phyloP scores from a whole-genome alignment of 2,113 vertebrate species.

The Silurus glanis region DNA sequence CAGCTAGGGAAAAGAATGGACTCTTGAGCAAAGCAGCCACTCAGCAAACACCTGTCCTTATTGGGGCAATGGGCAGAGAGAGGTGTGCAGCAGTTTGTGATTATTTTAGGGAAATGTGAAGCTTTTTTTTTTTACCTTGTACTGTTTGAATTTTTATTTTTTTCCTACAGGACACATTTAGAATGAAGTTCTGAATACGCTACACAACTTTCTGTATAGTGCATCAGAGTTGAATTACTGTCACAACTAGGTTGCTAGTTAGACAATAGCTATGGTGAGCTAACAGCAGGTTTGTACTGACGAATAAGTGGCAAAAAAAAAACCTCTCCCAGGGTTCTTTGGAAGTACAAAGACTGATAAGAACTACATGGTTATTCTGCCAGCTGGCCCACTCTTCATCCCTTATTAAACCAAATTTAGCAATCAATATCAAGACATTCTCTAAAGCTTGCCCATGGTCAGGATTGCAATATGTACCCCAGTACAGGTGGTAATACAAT shows the following conservation, averaged over 20 bases:
- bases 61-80: conserved; percentile 50
- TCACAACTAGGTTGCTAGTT: neutral
- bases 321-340: neutral
- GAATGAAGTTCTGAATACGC: neutral
- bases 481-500: neutral
- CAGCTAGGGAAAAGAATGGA: conserved; percentile 34
- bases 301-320: too few relatives aligned
- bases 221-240: neutral
- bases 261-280: neutral
- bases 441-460: neutral
- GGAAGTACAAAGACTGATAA: neutral
- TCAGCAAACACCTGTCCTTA: conserved; percentile 50
- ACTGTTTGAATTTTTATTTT: neutral
- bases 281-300: neutral
- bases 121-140: conserved; percentile 30
- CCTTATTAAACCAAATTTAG: neutral
- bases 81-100: neutral
- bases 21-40: conserved; percentile 41
- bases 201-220: neutral
- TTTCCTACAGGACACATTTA: neutral
- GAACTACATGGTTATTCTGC: neutral
- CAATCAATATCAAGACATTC: neutral
- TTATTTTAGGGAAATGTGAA: conserved; percentile 46
- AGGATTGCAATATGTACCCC: neutral
- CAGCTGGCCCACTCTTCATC: neutral